These are phyloP conservation scores for Hozukius guyotensis DNA, from an alignment of 2,797 vertebrate genomes.

Conservation along the genomic window DNA sequence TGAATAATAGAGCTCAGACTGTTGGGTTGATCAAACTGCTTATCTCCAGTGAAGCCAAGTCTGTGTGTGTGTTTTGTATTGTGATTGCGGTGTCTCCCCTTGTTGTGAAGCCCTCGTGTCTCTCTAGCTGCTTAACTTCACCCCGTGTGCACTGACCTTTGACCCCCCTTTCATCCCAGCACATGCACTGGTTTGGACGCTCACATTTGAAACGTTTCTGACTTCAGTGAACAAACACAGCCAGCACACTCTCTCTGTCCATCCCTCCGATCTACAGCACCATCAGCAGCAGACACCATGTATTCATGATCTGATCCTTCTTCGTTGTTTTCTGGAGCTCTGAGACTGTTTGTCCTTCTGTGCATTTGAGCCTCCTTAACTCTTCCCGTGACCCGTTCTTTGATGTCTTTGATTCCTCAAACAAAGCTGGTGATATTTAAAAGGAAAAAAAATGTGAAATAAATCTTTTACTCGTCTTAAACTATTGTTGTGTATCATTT, in stretches of 20 bases:
- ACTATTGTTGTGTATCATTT: neutral
- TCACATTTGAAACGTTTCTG: neutral
- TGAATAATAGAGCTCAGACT: conserved; percentile 32
- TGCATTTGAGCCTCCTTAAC: conserved; percentile 35
- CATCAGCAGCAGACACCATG: conserved; percentile 11
- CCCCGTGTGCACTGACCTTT: neutral
- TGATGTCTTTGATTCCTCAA: conserved; percentile 68
- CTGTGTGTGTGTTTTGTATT: conserved; percentile 25
- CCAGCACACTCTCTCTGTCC: neutral
- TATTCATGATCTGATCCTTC: neutral
- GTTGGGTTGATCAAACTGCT: conserved; percentile 32
- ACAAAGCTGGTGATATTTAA: conserved; percentile 72
- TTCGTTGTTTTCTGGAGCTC: neutral
- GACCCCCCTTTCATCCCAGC: neutral
- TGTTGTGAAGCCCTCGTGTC: neutral
- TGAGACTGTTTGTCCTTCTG: conserved; percentile 9
- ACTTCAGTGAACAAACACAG: conserved; percentile 18
- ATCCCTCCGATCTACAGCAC: neutral
- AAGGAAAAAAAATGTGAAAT: conserved; percentile 77
- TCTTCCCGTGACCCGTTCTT: conserved; percentile 59
- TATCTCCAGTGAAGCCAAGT: conserved; percentile 29
- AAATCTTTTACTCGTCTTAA: conserved; percentile 65
- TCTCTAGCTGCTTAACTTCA: neutral
- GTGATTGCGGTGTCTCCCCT: conserved; percentile 34
- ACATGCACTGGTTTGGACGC: neutral